These are phyloP conservation scores for Hydropsyche betteni DNA, from an alignment of 2,888 invertebrate species.

Conservation along the genomic window DNA sequence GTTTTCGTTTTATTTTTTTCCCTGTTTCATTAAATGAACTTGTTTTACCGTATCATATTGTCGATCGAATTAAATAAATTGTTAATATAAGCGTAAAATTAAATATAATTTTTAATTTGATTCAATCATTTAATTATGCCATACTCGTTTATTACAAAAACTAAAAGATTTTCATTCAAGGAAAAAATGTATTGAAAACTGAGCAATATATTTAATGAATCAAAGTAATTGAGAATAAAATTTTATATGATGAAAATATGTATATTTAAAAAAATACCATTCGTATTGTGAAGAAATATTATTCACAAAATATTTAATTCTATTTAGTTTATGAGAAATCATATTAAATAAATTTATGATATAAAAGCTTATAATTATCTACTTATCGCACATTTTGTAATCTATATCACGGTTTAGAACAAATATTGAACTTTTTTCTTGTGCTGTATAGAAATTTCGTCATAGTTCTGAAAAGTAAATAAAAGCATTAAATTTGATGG, in stretches of 20 bases:
- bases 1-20: neutral
- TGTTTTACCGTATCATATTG: neutral
- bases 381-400: no score
- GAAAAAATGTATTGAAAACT: neutral
- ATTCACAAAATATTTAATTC: no score
- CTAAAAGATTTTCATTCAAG: neutral
- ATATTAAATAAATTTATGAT: no score
- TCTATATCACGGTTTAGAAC: no score
- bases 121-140: neutral
- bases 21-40: neutral
- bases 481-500: no score
- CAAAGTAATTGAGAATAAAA: neutral
- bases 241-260: neutral
- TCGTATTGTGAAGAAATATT: no score
- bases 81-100: no score
- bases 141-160: neutral
- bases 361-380: no score
- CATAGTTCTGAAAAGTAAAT: no score
- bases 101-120: neutral
- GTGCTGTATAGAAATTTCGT: no score
- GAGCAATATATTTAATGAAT: neutral
- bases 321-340: no score
- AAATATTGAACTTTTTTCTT: no score
- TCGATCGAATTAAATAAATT: neutral
- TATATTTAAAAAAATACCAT: neutral